Conservation (phyloP, 2,888 invertebrate genomes). For the Dimorphilus gyrociliatus region DNA sequence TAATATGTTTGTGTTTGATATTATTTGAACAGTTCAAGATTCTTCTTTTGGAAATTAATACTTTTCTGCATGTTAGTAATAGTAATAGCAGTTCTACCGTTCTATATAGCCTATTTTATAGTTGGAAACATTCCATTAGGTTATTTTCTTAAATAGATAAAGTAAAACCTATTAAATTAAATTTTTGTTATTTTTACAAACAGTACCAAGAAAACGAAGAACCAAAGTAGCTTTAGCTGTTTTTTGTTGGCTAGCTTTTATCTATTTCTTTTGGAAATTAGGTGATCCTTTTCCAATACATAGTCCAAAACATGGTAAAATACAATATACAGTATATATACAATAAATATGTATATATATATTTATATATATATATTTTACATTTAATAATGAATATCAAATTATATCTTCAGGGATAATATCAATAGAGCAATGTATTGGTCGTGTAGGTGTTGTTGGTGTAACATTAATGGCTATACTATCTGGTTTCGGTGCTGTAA, state of each 20-base stretch:
- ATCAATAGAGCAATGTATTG: slow-evolving; percentile 67
- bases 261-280: slow-evolving; percentile 95
- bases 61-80: slow-evolving; percentile 76
- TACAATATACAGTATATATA: slow-evolving; percentile 1
- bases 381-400: neutral
- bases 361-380: neutral
- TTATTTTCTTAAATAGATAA: slow-evolving; percentile 12
- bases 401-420: slow-evolving; percentile 43
- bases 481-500: slow-evolving; percentile 98
- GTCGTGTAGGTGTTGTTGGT: slow-evolving; percentile 91
- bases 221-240: slow-evolving; percentile 49
- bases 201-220: slow-evolving; percentile 23
- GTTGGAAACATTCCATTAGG: slow-evolving; percentile 60
- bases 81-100: slow-evolving; percentile 86
- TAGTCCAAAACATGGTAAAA: slow-evolving; percentile 73
- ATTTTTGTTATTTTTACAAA: neutral
- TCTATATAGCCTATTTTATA: slow-evolving; percentile 86
- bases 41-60: slow-evolving; percentile 85
- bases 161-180: neutral
- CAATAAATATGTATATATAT: neutral
- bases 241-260: slow-evolving; percentile 69
- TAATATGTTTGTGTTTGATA: no score
- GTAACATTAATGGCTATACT: slow-evolving; percentile 97
- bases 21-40: slow-evolving; percentile 77
- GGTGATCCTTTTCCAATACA: slow-evolving; percentile 96